Evolutionary conservation across 2,888 invertebrate genomes (phyloP).

Genomic region (Gerris lacustris): DNA sequence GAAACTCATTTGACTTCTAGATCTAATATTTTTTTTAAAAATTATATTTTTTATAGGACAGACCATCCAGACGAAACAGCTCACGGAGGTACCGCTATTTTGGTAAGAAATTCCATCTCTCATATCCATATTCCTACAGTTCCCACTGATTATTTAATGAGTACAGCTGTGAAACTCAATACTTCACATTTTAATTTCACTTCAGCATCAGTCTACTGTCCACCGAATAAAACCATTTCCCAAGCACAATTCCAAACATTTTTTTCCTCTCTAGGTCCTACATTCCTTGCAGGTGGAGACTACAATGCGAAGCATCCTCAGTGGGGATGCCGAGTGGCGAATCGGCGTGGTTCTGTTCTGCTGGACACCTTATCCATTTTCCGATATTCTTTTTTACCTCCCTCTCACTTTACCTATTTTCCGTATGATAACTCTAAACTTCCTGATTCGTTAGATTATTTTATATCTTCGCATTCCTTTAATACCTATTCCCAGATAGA

Average conservation of each 20-base stretch:
- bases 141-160: neutral
- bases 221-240: slow-evolving; percentile 14
- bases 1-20: slow-evolving; percentile 28
- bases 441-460: slow-evolving; percentile 27
- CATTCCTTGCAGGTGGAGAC: slow-evolving; percentile 28
- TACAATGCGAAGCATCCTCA: slow-evolving; percentile 28
- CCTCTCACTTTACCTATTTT: slow-evolving; percentile 29
- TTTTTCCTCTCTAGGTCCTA: slow-evolving; percentile 24
- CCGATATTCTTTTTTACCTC: slow-evolving; percentile 14
- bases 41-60: slow-evolving; percentile 32
- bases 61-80: slow-evolving; percentile 28
- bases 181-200: neutral
- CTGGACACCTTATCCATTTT: neutral
- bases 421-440: slow-evolving; percentile 25
- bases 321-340: slow-evolving; percentile 29
- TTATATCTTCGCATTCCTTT: slow-evolving; percentile 21
- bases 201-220: slow-evolving; percentile 11
- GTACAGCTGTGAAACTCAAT: neutral
- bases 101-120: slow-evolving; percentile 17
- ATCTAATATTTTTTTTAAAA: slow-evolving; percentile 20
- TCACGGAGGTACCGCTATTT: slow-evolving; percentile 26
- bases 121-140: neutral
- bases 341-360: slow-evolving; percentile 17
- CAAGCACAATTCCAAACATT: slow-evolving; percentile 14
- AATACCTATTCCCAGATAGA: neutral